Conservation (phyloP, 2,888 invertebrate genomes). For the Oasisia sp. region DNA sequence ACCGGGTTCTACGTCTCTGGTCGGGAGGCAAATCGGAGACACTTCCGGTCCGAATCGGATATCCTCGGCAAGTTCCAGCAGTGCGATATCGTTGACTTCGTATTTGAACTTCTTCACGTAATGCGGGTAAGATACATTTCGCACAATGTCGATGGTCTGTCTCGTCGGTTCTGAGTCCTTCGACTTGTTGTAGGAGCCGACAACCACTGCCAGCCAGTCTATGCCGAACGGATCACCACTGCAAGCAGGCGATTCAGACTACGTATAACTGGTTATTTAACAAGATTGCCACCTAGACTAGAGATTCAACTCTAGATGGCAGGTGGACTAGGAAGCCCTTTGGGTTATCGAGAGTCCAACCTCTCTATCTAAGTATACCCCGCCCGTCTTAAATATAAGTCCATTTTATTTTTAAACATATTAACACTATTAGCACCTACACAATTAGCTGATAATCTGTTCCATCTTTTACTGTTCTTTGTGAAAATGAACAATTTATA, state of each 20-base stretch:
- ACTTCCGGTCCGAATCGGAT: constrained; percentile 75
- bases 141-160: not conserved
- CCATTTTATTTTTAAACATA: no score
- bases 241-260: not conserved
- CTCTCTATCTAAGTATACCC: no score
- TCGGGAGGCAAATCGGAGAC: constrained; percentile 80
- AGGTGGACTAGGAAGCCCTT: no score
- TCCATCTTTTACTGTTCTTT: no score
- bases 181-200: not conserved
- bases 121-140: not conserved
- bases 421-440: no score
- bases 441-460: no score
- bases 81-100: constrained; percentile 74
- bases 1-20: constrained; percentile 69
- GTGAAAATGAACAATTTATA: no score
- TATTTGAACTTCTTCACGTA: not conserved
- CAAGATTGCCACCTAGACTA: no score
- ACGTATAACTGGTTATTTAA: not conserved
- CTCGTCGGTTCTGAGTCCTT: not conserved
- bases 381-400: no score
- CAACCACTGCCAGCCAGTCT: not conserved
- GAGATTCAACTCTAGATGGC: no score
- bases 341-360: no score
- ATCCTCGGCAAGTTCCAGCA: constrained; percentile 73
- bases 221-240: not conserved